phyloP scores from a whole-genome alignment of 2,888 invertebrate species.

The Galeruca laticollis region DNA sequence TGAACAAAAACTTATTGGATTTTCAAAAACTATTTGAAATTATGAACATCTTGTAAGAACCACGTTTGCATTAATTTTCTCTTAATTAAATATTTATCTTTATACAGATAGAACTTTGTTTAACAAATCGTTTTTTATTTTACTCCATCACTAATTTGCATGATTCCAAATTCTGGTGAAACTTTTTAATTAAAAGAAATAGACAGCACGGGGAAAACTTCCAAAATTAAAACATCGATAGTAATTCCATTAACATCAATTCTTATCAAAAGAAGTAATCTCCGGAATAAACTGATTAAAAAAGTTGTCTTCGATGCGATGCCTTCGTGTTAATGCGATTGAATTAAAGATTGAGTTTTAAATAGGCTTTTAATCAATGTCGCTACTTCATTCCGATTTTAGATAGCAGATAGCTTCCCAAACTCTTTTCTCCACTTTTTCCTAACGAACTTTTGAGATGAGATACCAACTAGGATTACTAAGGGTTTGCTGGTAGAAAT shows the following conservation, averaged over 20 bases:
- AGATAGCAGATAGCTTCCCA: slow-evolving; percentile 60
- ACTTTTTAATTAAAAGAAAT: slow-evolving; percentile 52
- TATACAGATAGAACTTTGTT: too few species aligned
- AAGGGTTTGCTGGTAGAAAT: background rate
- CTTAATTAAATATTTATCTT: background rate
- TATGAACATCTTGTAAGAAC: too few species aligned
- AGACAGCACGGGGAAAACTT: slow-evolving; percentile 25
- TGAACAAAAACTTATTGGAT: too few species aligned
- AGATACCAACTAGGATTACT: slow-evolving; percentile 12
- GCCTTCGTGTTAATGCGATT: slow-evolving; percentile 59
- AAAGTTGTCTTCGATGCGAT: slow-evolving; percentile 64
- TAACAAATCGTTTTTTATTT: background rate
- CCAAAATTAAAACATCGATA: slow-evolving; percentile 63
- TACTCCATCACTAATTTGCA: background rate
- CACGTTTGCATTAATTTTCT: background rate
- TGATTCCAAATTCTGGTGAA: slow-evolving; percentile 34
- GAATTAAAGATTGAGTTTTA: slow-evolving; percentile 67
- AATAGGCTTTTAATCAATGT: slow-evolving; percentile 67
- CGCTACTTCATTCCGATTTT: slow-evolving; percentile 64
- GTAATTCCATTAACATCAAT: slow-evolving; percentile 66
- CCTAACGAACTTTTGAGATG: slow-evolving; percentile 36
- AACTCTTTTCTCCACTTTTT: slow-evolving; percentile 49
- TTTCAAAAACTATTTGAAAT: too few species aligned
- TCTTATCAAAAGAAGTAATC: slow-evolving; percentile 65
- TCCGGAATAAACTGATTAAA: slow-evolving; percentile 66